Evolutionary conservation across 2,888 invertebrate genomes (phyloP), one percentile per base, ranked within the genome.

Genomic region (Cephus sareptanus): DNA sequence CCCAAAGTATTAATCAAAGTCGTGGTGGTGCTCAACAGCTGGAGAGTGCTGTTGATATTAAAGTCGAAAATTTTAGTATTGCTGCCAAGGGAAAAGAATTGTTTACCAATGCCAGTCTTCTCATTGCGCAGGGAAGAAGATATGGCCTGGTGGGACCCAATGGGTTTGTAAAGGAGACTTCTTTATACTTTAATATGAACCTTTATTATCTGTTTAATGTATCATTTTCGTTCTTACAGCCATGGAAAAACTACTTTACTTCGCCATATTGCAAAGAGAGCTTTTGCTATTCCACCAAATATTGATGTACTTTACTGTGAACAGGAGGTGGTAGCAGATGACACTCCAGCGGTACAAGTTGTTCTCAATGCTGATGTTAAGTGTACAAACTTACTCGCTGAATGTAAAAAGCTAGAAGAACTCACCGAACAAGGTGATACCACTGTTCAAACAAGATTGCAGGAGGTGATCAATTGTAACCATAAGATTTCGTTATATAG

Each of bases 91-190:
- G 99, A 78, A 98, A 99, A 87, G 98, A 99, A 89, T 93, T 99
- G 74, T 99, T 99, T 91, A 96, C 98, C 56, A 99, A 99, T 92
- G 99, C 99, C 0, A 97, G 95, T 91, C 92, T 99, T 56, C 93
- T 97, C 76, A 98, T 99, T 85, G 98, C 99, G 0, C 95, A 96
- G 87, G 98, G 98, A 0, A 94, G 99, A 74, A 95, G 98, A 86
- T 99, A 99, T 92, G 99, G 99, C 87, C 93, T 99, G 9, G 99
- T 99, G 3, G 99, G 99, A 34, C 99, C 99, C 0, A 99, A 99
- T 92, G 99, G 98, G 95, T 96, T 92, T 90, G 92, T 87, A 70
- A 69, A 11, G 69, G 6, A 31, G 68, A 70, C 40, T 12, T n/a
- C 3, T 69, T 12, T 78, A 34, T 35, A 15, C 11, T 34, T 78